These are phyloP conservation scores for Atrina japonica DNA, from an alignment of 2,888 invertebrate species.

Conservation along the genomic window DNA sequence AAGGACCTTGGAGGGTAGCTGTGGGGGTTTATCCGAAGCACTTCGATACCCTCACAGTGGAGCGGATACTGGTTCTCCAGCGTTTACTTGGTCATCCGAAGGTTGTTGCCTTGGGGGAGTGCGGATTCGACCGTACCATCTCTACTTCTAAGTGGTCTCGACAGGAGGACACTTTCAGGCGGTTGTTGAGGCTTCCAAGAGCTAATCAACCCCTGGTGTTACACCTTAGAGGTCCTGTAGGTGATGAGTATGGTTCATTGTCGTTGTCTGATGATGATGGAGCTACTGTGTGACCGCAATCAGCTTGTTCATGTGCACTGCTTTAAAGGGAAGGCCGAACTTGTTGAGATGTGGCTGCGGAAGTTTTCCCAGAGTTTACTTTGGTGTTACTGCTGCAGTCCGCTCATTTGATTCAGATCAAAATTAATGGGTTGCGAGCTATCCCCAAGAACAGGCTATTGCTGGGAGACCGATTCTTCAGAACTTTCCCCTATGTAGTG, in stretches of 20 bases:
- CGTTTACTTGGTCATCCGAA: conserved; percentile 9
- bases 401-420: too few relatives aligned
- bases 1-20: conserved; percentile 13
- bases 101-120: conserved; percentile 13
- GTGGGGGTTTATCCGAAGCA: conserved; percentile 1
- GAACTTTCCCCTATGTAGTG: too few relatives aligned
- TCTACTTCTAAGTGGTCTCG: conserved; percentile 2
- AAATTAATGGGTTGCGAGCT: too few relatives aligned
- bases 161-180: conserved; percentile 11
- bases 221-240: conserved; percentile 4
- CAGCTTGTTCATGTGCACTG: too few relatives aligned
- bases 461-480: too few relatives aligned
- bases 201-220: conserved; percentile 1
- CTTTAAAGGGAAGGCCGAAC: too few relatives aligned
- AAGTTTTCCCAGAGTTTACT: too few relatives aligned
- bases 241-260: conserved; percentile 9
- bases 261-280: too few relatives aligned
- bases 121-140: conserved; percentile 1
- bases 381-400: too few relatives aligned
- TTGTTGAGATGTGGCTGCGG: too few relatives aligned
- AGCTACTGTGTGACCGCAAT: too few relatives aligned
- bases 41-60: background rate
- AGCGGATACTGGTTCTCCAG: conserved; percentile 1
- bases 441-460: too few relatives aligned
- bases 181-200: background rate